phyloP scores from a whole-genome alignment of 1,140 invertebrate genomes.

The Kradibia gibbosae region DNA sequence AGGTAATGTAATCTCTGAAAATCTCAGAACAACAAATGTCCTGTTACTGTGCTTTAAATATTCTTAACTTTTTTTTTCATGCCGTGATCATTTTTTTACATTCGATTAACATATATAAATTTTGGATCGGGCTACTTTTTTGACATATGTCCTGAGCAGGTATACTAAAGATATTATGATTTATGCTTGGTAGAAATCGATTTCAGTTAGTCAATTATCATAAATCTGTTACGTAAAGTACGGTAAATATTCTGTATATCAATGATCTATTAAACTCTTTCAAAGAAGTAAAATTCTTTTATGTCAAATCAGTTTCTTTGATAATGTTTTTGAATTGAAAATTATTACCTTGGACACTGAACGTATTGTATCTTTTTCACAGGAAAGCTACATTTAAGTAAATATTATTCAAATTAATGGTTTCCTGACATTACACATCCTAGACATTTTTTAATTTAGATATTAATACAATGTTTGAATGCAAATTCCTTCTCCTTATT shows the following conservation, averaged over 20 bases:
- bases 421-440: background rate
- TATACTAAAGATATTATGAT: conserved; percentile 17
- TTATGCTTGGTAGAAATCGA: conserved; percentile 17
- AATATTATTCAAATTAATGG: conserved; percentile 24
- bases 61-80: background rate
- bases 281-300: background rate
- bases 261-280: background rate
- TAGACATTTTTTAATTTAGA: background rate
- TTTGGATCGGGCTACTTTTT: conserved; percentile 31
- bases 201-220: background rate
- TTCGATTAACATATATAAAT: conserved; percentile 42
- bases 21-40: no score
- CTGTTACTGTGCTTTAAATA: background rate
- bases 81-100: background rate
- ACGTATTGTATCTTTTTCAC: background rate
- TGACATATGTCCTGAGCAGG: background rate
- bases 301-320: background rate
- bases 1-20: no score
- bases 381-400: conserved; percentile 12
- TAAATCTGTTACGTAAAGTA: conserved; percentile 17
- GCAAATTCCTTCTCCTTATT: background rate
- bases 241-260: background rate
- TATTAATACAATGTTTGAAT: conserved; percentile 14
- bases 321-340: background rate
- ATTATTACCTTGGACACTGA: background rate